Percentiles rank a stretch among this genome's conserved stretches.
Conservation (phyloP, 2,113 vertebrate genomes). For the Pontoporia blainvillei region DNA sequence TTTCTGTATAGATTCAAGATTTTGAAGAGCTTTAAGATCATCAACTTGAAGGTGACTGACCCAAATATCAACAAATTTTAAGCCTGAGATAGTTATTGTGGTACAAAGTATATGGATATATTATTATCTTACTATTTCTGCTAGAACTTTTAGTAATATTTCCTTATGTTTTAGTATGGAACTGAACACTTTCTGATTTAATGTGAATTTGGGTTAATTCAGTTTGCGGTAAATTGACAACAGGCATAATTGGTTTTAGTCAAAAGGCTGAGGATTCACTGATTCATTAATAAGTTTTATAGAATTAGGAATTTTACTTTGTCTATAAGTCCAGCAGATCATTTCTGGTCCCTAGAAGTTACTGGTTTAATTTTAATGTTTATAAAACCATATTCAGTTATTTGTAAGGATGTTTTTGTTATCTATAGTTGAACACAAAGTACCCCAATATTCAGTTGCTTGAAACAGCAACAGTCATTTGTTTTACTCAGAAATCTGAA, state of each 20-base stretch:
- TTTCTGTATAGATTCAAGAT: slow-evolving; percentile 14
- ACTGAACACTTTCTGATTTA: slow-evolving; percentile 1
- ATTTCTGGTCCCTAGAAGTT: not conserved
- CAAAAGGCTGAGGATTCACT: not conserved
- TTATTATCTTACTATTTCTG: not conserved
- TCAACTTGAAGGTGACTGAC: not conserved
- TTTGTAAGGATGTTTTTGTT: not conserved
- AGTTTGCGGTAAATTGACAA: not conserved
- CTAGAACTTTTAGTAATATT: slow-evolving; percentile 4
- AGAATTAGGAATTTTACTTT: not conserved
- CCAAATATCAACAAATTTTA: not conserved
- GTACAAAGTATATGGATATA: not conserved
- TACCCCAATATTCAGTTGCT: not conserved
- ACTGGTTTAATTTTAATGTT: not conserved
- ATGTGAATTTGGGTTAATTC: slow-evolving; percentile 21
- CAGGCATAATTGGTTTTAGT: not conserved
- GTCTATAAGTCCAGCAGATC: not conserved
- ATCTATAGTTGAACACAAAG: not conserved
- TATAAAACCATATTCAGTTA: not conserved
- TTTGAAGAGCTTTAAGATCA: not conserved
- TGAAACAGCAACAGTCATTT: not conserved
- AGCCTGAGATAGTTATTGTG: not conserved
- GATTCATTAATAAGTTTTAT: not conserved
- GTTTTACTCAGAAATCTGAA: not conserved
- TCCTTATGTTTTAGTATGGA: not conserved